These are phyloP conservation scores for Drosophila tropicalis DNA, from an alignment of 1,140 invertebrate species.

Conservation along the genomic window DNA sequence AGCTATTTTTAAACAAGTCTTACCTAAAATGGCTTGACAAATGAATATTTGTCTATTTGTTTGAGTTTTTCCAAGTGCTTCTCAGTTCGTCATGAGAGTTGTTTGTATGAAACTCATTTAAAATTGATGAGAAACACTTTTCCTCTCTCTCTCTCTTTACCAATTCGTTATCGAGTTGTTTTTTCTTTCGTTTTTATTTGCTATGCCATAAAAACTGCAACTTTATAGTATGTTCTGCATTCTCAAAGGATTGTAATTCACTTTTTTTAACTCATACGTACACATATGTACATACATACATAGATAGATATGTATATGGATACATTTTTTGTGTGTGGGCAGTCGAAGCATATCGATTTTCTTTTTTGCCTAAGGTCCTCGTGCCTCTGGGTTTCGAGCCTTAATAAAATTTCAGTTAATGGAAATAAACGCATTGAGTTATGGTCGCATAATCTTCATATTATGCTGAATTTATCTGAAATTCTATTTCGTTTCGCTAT, in stretches of 20 bases:
- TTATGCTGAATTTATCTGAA: constrained; percentile 54
- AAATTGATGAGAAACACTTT: constrained; percentile 27
- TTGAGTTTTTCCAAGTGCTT: constrained; percentile 6
- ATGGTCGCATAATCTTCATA: constrained; percentile 62
- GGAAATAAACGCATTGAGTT: constrained; percentile 56
- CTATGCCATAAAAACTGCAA: constrained; percentile 14
- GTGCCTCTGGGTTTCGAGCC: constrained; percentile 35
- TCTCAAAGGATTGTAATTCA: constrained; percentile 5
- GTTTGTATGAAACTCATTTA: constrained; percentile 25
- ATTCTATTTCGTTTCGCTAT: constrained; percentile 35
- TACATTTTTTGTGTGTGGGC: constrained; percentile 11
- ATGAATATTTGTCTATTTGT: constrained; percentile 21
- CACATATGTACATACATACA: neutral
- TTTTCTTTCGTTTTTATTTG: constrained; percentile 26
- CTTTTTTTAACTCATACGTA: neutral
- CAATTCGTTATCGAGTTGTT: constrained; percentile 5
- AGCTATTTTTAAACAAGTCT: constrained; percentile 35
- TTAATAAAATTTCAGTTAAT: constrained; percentile 72
- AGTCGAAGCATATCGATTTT: constrained; percentile 67
- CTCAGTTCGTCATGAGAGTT: constrained; percentile 15
- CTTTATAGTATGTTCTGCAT: neutral
- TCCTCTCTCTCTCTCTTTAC: neutral
- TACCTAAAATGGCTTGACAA: constrained; percentile 36
- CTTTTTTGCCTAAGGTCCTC: constrained; percentile 22
- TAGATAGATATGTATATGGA: neutral